Conservation (phyloP, 2,113 vertebrate genomes). For the Apaloderma vittatum region DNA sequence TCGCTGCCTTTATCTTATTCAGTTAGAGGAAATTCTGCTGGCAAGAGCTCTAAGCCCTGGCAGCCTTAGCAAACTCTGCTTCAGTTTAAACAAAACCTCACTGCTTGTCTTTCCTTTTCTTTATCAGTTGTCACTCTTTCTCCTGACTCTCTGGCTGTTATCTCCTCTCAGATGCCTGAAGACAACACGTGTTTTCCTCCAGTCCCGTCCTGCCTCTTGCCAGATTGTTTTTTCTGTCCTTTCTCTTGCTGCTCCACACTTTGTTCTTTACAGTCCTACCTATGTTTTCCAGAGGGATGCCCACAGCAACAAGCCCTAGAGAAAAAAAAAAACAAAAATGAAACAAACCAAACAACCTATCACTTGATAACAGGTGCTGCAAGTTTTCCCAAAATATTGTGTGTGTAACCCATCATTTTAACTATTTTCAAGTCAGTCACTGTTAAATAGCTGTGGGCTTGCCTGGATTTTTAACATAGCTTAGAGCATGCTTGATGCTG, state of each 20-base stretch:
- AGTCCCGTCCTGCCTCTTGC: background rate
- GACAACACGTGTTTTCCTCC: background rate
- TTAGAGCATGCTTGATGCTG: fast-evolving
- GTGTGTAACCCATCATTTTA: background rate
- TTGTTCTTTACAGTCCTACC: background rate
- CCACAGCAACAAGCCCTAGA: background rate
- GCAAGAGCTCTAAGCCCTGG: background rate
- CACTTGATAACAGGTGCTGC: background rate
- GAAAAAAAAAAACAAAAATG: background rate
- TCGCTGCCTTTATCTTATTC: background rate
- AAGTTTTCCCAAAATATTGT: background rate
- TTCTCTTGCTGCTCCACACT: background rate
- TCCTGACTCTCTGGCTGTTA: background rate
- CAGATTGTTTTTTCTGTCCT: background rate
- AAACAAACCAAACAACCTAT: too few species aligned
- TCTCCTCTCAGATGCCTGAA: background rate
- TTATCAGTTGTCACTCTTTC: background rate
- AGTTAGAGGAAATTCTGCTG: background rate
- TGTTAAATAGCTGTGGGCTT: background rate
- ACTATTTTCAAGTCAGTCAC: background rate
- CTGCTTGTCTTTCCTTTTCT: background rate
- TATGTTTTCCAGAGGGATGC: background rate
- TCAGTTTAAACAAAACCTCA: background rate
- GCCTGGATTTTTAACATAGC: background rate
- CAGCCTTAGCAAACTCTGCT: background rate